Base-by-base conservation (phyloP, 2,888 invertebrate genomes). In the Periphyllus acericola region DNA sequence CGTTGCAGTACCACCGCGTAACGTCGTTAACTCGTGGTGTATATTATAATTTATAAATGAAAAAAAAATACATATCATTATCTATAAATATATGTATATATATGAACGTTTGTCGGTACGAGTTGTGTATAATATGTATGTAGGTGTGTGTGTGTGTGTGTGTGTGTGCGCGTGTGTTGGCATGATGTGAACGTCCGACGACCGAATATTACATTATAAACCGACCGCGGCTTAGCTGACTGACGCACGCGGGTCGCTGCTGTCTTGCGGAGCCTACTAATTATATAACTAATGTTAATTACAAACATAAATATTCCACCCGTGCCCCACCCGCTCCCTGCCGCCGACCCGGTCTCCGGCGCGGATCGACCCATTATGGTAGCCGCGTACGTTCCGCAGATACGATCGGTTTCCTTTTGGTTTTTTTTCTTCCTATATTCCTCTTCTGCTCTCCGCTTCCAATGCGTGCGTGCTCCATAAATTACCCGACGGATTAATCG, bases 241-340 rank as follows among this genome's bases (percentile, higher is more conserved):
- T 78, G 85, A 74, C 87, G 14, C 14, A 81, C 87, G 80, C 80
- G 40, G 80, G 21, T 55, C 6, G 52, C 60, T 14, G 86, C 79
- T 86, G 86, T 86, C 78, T 80, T 80, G 36, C 79, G 11, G 79
- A 36, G 60, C 29, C 55, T 34, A 80, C 86, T 80, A 86, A 80
- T 86, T 74, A 86, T 74, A 86, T 80, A 74, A 80, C 86, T 80
- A 60, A 86, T 60, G 86, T 86, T 86, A 86, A 86, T 86, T 86
- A 86, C 80, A 86, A 86, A 86, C 60, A 85, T 85, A 85, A 85
- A 85, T 85, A 85, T 85, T 85, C 85, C 19, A n/a, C n/a, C n/a
- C n/a, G 72, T 82, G 32, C 72, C 17, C 3, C 11, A 29, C 78
- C 19, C 29, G 17, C 17, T 1, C 68, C 40, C 66, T 2, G n/a